Percentiles rank a stretch among this genome's conserved stretches.
phyloP scores from a whole-genome alignment of 2,113 vertebrate species.

The Marmota flaviventris region DNA sequence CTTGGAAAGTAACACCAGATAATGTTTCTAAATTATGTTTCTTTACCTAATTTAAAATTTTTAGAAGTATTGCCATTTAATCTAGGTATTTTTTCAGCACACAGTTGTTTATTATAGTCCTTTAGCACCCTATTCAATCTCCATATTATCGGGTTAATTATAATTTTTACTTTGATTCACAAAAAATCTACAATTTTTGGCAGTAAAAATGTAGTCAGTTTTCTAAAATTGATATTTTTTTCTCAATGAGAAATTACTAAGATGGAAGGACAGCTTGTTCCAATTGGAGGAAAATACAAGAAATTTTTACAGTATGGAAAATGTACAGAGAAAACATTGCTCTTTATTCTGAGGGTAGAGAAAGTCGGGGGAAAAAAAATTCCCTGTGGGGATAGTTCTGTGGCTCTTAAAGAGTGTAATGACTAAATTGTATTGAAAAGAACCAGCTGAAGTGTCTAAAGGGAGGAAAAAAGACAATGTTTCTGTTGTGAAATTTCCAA shows the following conservation, averaged over 20 bases:
- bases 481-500: slow-evolving; percentile 11
- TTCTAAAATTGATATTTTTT: slow-evolving; percentile 30
- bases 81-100: neutral
- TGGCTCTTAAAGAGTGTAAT: neutral
- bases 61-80: neutral
- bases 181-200: neutral
- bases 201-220: neutral
- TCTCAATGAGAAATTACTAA: neutral
- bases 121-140: neutral
- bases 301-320: neutral
- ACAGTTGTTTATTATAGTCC: neutral
- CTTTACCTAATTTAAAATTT: neutral
- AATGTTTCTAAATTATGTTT: neutral
- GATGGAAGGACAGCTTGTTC: neutral
- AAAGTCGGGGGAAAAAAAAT: neutral
- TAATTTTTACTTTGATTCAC: neutral
- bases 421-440: neutral
- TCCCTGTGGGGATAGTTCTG: neutral
- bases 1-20: neutral
- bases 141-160: neutral
- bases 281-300: neutral
- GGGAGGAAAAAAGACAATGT: neutral
- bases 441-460: neutral
- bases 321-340: neutral
- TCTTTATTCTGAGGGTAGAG: neutral